phyloP scores from a whole-genome alignment of 2,888 invertebrate genomes.

The Hirtodrosophila alboralis region DNA sequence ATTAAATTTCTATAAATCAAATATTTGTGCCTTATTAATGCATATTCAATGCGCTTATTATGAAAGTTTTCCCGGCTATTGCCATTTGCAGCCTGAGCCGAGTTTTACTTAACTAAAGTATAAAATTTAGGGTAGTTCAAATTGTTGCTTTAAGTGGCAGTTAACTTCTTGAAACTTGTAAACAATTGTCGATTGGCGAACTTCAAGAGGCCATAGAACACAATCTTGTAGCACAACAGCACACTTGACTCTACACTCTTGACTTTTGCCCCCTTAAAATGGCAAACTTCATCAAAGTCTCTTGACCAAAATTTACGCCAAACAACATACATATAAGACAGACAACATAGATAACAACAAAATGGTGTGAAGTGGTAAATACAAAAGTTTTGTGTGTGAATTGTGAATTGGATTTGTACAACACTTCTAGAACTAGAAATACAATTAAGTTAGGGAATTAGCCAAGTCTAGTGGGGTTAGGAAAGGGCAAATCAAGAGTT shows the following conservation, averaged over 20 bases:
- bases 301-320: slow-evolving; percentile 63
- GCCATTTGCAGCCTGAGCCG: slow-evolving; percentile 28
- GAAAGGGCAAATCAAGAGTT: too few species aligned
- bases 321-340: too few species aligned
- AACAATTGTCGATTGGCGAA: slow-evolving; percentile 65
- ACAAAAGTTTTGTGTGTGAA: slow-evolving; percentile 66
- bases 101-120: slow-evolving; percentile 8
- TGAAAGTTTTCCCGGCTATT: slow-evolving; percentile 46
- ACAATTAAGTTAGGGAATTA: slow-evolving; percentile 60
- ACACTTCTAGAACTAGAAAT: slow-evolving; percentile 50
- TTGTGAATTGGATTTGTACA: slow-evolving; percentile 56
- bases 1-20: slow-evolving; percentile 67
- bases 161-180: slow-evolving; percentile 25
- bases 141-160: slow-evolving; percentile 32
- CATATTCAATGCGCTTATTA: slow-evolving; percentile 57
- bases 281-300: slow-evolving; percentile 63
- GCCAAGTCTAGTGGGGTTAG: slow-evolving; percentile 11
- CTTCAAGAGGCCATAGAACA: slow-evolving; percentile 18
- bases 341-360: background rate
- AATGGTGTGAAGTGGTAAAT: slow-evolving; percentile 51
- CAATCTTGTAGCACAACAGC: slow-evolving; percentile 10
- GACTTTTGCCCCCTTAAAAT: slow-evolving; percentile 40
- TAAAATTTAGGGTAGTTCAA: slow-evolving; percentile 12
- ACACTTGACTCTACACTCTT: slow-evolving; percentile 35
- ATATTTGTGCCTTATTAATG: slow-evolving; percentile 30